phyloP scores from a whole-genome alignment of 2,888 invertebrate species.

The Baccha elongata region DNA sequence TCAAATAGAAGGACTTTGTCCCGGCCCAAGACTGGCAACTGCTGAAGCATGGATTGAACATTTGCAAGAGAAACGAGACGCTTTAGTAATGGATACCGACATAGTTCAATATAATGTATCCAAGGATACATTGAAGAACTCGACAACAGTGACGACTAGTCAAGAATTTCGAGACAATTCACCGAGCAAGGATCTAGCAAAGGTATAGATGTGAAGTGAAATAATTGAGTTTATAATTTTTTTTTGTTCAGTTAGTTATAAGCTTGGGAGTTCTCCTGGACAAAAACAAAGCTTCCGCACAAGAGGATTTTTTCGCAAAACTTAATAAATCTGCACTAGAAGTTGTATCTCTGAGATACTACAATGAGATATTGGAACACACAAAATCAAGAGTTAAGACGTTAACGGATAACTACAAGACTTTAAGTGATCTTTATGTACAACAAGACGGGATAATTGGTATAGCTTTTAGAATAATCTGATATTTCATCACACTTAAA shows the following conservation, averaged over 20 bases:
- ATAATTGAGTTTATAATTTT: not conserved
- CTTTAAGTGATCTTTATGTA: constrained; percentile 79
- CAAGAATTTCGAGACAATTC: constrained; percentile 31
- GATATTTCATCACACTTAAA: not conserved
- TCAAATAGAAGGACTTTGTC: constrained; percentile 79
- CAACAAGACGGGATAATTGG: constrained; percentile 81
- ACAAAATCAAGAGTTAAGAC: constrained; percentile 78
- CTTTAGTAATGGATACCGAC: constrained; percentile 76
- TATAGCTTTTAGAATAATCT: too few species aligned
- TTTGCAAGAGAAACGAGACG: constrained; percentile 78
- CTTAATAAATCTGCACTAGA: constrained; percentile 80
- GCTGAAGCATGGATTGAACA: constrained; percentile 81
- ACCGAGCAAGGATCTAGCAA: constrained; percentile 48
- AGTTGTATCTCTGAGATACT: constrained; percentile 78
- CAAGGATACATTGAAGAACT: constrained; percentile 2
- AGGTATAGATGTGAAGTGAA: constrained; percentile 18
- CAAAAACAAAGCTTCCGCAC: constrained; percentile 80
- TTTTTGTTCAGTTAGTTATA: constrained; percentile 77
- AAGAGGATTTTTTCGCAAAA: constrained; percentile 82
- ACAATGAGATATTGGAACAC: constrained; percentile 80
- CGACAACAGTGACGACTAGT: not conserved
- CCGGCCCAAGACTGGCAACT: constrained; percentile 81
- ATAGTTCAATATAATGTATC: constrained; percentile 48
- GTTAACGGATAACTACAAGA: constrained; percentile 78
- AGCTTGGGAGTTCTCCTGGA: constrained; percentile 79